Percentiles rank a stretch among this genome's conserved stretches.
Evolutionary conservation across 2,888 invertebrate genomes (phyloP).

Genomic region (Drosophila kanekoi): DNA sequence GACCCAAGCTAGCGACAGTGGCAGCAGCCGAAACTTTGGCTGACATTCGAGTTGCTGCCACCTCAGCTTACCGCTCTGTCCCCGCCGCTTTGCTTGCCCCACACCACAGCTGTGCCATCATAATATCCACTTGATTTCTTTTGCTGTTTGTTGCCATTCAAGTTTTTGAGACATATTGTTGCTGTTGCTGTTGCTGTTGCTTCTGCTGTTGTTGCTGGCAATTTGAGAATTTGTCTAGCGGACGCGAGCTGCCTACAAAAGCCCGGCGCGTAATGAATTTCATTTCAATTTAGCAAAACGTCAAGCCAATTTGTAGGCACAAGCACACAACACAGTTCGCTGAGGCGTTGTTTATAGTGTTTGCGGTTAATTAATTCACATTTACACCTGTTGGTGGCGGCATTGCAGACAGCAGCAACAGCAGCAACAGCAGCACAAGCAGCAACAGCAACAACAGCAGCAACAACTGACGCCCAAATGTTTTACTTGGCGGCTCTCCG

Average conservation of each 20-base stretch:
- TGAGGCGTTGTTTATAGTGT: slow-evolving; percentile 82
- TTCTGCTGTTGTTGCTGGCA: slow-evolving; percentile 30
- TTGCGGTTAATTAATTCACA: slow-evolving; percentile 85
- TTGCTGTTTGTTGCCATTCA: slow-evolving; percentile 29
- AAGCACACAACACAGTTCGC: slow-evolving; percentile 16
- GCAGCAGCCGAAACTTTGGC: slow-evolving; percentile 27
- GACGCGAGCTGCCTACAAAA: slow-evolving; percentile 52
- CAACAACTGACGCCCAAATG: slow-evolving; percentile 40
- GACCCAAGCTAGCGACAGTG: slow-evolving; percentile 26
- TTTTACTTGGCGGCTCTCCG: slow-evolving; percentile 32
- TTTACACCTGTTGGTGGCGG: slow-evolving; percentile 83
- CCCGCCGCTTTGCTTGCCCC: not conserved
- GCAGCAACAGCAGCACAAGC: slow-evolving; percentile 21
- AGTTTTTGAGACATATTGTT: slow-evolving; percentile 60
- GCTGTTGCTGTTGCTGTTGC: slow-evolving; percentile 39
- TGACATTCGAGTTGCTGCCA: slow-evolving; percentile 29
- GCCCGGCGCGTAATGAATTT: slow-evolving; percentile 67
- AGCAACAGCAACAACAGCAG: too few relatives aligned
- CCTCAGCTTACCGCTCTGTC: not conserved
- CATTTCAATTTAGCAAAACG: slow-evolving; percentile 73
- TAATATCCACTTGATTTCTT: slow-evolving; percentile 69
- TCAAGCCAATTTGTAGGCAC: slow-evolving; percentile 71
- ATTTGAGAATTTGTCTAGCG: slow-evolving; percentile 59
- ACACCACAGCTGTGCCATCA: slow-evolving; percentile 41
- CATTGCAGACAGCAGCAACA: slow-evolving; percentile 47